phyloP scores from a whole-genome alignment of 2,888 invertebrate species.

The Amphipoea oculea region DNA sequence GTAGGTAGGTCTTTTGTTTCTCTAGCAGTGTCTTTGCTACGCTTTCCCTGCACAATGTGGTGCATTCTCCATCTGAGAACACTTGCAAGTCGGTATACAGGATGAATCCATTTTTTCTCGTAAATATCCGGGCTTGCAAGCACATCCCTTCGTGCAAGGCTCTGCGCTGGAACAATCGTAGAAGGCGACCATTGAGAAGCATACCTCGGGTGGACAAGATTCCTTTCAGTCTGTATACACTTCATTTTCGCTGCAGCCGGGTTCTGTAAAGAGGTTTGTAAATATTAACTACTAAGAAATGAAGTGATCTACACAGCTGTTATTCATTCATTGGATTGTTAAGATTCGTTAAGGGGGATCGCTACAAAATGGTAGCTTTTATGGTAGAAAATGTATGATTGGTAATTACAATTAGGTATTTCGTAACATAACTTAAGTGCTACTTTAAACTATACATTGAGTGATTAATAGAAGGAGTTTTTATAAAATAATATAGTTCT shows the following conservation, averaged over 20 bases:
- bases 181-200: slow-evolving; percentile 59
- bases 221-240: slow-evolving; percentile 61
- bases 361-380: too few relatives aligned
- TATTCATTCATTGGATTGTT: too few relatives aligned
- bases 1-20: neutral
- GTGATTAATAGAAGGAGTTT: too few relatives aligned
- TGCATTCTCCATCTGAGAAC: slow-evolving; percentile 39
- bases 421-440: too few relatives aligned
- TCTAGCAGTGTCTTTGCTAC: neutral
- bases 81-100: slow-evolving; percentile 58
- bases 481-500: too few relatives aligned
- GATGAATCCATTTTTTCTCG: slow-evolving; percentile 41
- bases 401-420: too few relatives aligned
- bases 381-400: too few relatives aligned
- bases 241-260: slow-evolving; percentile 61
- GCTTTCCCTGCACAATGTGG: slow-evolving; percentile 39
- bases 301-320: too few relatives aligned
- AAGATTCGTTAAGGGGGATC: too few relatives aligned
- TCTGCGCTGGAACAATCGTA: slow-evolving; percentile 53
- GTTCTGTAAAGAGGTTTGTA: slow-evolving; percentile 19
- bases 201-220: slow-evolving; percentile 70
- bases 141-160: slow-evolving; percentile 62
- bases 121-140: slow-evolving; percentile 64
- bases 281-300: too few relatives aligned
- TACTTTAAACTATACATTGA: too few relatives aligned